These are phyloP conservation scores for Orestias chungarensis DNA, from an alignment of 2,797 vertebrate genomes.

Conservation along the genomic window DNA sequence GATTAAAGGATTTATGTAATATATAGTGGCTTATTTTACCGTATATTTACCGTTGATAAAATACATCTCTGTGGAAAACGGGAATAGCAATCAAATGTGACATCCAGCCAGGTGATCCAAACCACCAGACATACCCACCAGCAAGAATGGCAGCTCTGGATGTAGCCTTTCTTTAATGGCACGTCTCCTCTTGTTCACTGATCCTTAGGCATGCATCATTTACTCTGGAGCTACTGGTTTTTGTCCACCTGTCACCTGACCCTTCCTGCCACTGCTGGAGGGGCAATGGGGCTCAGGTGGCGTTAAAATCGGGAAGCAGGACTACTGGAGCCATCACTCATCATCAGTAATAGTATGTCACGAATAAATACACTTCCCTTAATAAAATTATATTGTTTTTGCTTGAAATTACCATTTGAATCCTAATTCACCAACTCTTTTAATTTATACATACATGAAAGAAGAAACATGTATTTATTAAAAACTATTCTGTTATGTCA, in stretches of 20 bases:
- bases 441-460: not conserved
- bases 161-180: conserved; percentile 69
- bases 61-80: not conserved
- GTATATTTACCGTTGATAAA: not conserved
- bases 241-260: conserved; percentile 81
- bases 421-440: not conserved
- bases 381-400: not conserved
- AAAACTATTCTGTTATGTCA: not conserved
- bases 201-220: conserved; percentile 77
- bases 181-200: conserved; percentile 73
- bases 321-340: conserved; percentile 58
- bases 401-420: not conserved
- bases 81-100: not conserved
- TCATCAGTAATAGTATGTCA: conserved; percentile 36
- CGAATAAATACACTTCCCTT: conserved; percentile 9
- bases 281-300: conserved; percentile 68
- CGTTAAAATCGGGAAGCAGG: conserved; percentile 14
- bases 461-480: not conserved
- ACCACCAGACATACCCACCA: conserved; percentile 45
- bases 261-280: conserved; percentile 60
- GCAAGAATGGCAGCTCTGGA: conserved; percentile 75
- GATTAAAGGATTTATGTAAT: not conserved
- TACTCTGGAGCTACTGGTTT: conserved; percentile 74
- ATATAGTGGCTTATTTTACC: not conserved
- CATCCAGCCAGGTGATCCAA: conserved; percentile 55